Evolutionary conservation across 1,140 invertebrate species (phyloP), one percentile per base, ranked within the genome.

Genomic region (Thalassaphorura encarpata): DNA sequence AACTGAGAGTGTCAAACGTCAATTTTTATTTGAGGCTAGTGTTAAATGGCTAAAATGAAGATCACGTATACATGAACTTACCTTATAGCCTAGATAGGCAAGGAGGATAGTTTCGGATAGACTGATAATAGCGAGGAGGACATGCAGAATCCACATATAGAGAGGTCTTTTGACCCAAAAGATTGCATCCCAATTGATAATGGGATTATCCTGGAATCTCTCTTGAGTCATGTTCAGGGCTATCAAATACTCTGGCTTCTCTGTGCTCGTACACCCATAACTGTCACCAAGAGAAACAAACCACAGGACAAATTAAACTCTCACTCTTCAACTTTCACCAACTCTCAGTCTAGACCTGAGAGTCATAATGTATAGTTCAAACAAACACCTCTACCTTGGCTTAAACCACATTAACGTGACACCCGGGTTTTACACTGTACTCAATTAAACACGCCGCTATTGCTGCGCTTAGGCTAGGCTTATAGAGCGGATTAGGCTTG

Each of bases 21-120:
- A 36, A 36, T 36, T 36, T n/a, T 11, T 11, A 36, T 36, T n/a
- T 11, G 33, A 36, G 11, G 11, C 11, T 11, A 36, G n/a, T 11
- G 33, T n/a, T 11, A 36, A 11, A 11, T 36, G 33, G n/a, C 33
- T 11, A 36, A n/a, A 11, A 11, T 36, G n/a, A 36, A 36, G 33
- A n/a, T n/a, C n/a, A n/a, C n/a, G n/a, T n/a, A n/a, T n/a, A n/a
- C n/a, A n/a, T 31, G 52, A 8, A n/a, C 43, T 58, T 58, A 96
- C 94, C 85, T 97, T 97, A 78, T 97, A 97, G 67, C 89, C 90
- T 64, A 97, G 81, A 78, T 97, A 97, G 64, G 90, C 90, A 53
- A 97, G 80, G 19, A 97, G 77, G 59, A 95, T 77, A 41, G 93
- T 89, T 77, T 97, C 90, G 19, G 83, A 83, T 57, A 97, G 80